Conservation (phyloP, 2,113 vertebrate species). For the Natator depressus region DNA sequence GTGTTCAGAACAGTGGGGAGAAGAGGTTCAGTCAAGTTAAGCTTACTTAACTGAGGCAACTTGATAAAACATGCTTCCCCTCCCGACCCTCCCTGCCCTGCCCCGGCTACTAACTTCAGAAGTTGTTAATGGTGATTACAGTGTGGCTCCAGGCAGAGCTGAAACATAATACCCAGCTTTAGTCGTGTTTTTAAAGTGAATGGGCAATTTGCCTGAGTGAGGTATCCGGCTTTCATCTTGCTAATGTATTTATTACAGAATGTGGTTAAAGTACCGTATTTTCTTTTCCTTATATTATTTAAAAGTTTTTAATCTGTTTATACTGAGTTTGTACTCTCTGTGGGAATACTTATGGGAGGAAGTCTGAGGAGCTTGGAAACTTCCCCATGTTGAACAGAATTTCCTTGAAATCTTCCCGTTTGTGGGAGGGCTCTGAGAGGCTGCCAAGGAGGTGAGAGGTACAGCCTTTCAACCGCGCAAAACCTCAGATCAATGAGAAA, state of each 20-base stretch:
- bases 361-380: not conserved
- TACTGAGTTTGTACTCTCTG: not conserved
- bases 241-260: not conserved
- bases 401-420: not conserved
- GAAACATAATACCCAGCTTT: not conserved
- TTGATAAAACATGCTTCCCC: no score
- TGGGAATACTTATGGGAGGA: not conserved
- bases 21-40: no score
- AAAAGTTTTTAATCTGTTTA: not conserved
- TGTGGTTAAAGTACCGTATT: no score
- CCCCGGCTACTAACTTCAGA: not conserved
- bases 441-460: not conserved
- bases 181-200: not conserved
- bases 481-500: not conserved
- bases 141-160: not conserved
- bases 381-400: not conserved
- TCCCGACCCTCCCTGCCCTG: no score
- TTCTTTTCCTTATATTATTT: not conserved
- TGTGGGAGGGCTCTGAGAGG: not conserved
- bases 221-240: not conserved
- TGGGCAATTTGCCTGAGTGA: not conserved
- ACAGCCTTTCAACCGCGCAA: not conserved
- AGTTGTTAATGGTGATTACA: not conserved
- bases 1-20: not conserved
- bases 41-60: no score